These are phyloP conservation scores for Busseola fusca DNA, from an alignment of 2,888 invertebrate species.

Conservation along the genomic window DNA sequence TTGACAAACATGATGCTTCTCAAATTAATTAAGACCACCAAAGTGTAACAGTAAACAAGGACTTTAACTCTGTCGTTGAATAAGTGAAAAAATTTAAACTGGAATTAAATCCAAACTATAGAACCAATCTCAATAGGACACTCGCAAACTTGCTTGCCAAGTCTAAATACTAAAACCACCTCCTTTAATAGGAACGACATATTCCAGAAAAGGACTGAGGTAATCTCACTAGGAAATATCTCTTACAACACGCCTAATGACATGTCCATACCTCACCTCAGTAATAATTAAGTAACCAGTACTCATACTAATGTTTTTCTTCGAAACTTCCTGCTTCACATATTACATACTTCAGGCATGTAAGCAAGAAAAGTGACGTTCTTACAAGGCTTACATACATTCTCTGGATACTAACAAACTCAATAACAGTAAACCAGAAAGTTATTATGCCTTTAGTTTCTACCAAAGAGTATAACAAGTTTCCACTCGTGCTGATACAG, in stretches of 20 bases:
- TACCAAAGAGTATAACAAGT: no score
- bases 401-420: constrained; percentile 38
- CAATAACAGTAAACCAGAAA: constrained; percentile 41
- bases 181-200: not conserved
- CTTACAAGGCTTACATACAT: constrained; percentile 46
- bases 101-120: not conserved
- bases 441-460: constrained; percentile 16
- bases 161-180: not conserved
- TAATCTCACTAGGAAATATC: constrained; percentile 37
- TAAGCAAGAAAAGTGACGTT: constrained; percentile 39
- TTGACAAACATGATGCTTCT: not conserved
- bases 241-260: constrained; percentile 40
- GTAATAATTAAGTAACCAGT: constrained; percentile 50
- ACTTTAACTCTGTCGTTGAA: not conserved
- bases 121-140: not conserved
- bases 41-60: not conserved
- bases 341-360: constrained; percentile 43
- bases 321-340: constrained; percentile 36
- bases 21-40: not conserved
- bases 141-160: not conserved
- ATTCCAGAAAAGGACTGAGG: constrained; percentile 13
- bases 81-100: not conserved
- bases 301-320: constrained; percentile 49
- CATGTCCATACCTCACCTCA: constrained; percentile 34
- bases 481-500: constrained; percentile 20